Evolutionary conservation across 1,140 invertebrate species (phyloP).

Genomic region (Drosophila baimaii): DNA sequence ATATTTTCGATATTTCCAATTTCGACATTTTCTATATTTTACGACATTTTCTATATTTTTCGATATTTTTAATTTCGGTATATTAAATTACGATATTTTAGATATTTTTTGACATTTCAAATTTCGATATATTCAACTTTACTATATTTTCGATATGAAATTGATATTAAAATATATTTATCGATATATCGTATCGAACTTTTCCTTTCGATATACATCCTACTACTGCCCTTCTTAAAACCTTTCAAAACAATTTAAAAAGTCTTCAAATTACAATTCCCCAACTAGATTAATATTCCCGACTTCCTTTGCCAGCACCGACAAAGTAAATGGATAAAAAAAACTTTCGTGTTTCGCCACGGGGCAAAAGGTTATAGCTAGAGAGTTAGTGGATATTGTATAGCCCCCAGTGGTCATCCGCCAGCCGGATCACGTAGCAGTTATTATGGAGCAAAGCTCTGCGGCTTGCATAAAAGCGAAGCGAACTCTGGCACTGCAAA

Average conservation of each 20-base stretch:
- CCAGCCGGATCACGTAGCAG: conserved; percentile 31
- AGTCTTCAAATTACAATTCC: background rate
- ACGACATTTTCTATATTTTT: no score
- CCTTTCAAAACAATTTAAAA: background rate
- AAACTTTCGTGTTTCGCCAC: conserved; percentile 10
- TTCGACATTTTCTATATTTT: no score
- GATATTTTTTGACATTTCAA: no score
- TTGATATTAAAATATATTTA: no score
- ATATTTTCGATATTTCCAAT: no score
- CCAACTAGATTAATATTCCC: background rate
- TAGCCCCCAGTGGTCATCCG: conserved; percentile 29
- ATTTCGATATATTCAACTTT: no score
- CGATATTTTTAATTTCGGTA: no score
- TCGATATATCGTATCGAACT: no score
- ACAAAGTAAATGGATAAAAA: conserved; percentile 9
- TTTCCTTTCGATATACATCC: no score
- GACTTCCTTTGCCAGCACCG: background rate
- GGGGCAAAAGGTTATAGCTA: conserved; percentile 12
- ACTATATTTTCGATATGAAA: no score
- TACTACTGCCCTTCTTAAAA: background rate
- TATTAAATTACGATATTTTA: no score
- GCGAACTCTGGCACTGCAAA: conserved; percentile 42
- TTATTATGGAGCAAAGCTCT: conserved; percentile 32
- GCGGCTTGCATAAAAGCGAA: conserved; percentile 10
- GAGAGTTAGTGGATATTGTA: conserved; percentile 10